Evolutionary conservation across 2,888 invertebrate genomes (phyloP), one percentile per base, ranked within the genome.

Genomic region (Coelinius sp.): DNA sequence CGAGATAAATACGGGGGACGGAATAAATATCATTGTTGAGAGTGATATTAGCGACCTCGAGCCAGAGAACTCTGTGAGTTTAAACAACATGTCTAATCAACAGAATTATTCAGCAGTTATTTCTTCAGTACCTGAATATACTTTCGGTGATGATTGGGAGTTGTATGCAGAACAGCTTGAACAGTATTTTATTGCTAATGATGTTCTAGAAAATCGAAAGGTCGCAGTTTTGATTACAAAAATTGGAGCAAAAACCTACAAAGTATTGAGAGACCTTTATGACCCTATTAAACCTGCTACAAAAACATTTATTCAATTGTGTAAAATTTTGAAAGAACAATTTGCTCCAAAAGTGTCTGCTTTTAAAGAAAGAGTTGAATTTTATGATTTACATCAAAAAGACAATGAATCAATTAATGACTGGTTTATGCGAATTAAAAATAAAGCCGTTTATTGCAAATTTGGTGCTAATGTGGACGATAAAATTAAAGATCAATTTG

Each of bases 361-460:
- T 27, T 78, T 73, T n/a, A 76, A 75, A 67, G 77, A 78, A 52
- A 49, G 78, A 5, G 72, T 71, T 7, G 53, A 79, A 0, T 78
- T 77, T 67, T 78, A 75, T 24, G 70, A 81, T 73, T 78, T 80
- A 63, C 75, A 73, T 46, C 81, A 81, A 75, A 78, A 73, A 66
- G 82, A 77, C 7, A 49, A 71, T 0, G 77, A 78, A 49, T 46
- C 70, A 0, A 27, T 80, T 0, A 66, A 73, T 8, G 52, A 76
- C 0, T 78, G 78, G 78, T 80, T 82, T 80, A 78, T 77, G 75
- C 63, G 82, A 75, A 71, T 84, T 76, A 81, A 83, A 79, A 79
- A 73, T 76, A 59, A 76, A 31, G 64, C 78, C 0, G 35, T 24
- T 6, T 52, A 68, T 0, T 78, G 79, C 14, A 75, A 76, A 52